phyloP scores from a whole-genome alignment of 2,888 invertebrate genomes.

The Seira sanloemensis region DNA sequence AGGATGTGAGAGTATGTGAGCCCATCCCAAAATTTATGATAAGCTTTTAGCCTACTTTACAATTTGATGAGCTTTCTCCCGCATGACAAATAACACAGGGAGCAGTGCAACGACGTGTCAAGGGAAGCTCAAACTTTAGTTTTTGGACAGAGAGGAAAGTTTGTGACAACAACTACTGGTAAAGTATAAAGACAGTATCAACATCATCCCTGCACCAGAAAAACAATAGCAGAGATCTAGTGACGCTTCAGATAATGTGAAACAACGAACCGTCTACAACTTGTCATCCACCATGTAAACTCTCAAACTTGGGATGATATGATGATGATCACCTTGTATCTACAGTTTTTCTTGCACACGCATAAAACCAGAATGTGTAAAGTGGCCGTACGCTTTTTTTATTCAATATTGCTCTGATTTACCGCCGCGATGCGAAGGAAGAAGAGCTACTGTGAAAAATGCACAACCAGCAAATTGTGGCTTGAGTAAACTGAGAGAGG shows the following conservation, averaged over 20 bases:
- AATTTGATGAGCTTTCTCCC: slow-evolving; percentile 40
- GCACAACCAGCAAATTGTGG: neutral
- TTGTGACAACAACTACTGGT: too few relatives aligned
- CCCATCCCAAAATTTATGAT: slow-evolving; percentile 18
- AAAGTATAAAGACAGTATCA: neutral
- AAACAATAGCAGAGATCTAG: neutral
- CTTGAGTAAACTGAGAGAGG: too few relatives aligned
- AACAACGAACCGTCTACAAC: neutral
- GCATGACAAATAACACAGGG: slow-evolving; percentile 21
- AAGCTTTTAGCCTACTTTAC: slow-evolving; percentile 46
- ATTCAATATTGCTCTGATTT: neutral
- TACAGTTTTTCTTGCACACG: neutral
- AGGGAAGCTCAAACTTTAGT: neutral
- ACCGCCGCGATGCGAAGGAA: neutral
- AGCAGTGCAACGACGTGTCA: neutral
- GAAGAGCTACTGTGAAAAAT: neutral
- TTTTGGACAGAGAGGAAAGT: neutral
- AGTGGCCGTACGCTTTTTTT: neutral
- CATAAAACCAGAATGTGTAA: neutral
- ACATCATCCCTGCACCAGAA: neutral
- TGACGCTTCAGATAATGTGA: neutral
- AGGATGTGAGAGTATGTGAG: too few relatives aligned
- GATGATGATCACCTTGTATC: neutral
- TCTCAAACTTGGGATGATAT: neutral
- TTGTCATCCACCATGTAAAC: neutral